Percentiles rank a stretch among this genome's conserved stretches.
These are phyloP conservation scores for Aspidiotus destructor DNA, from an alignment of 2,888 invertebrate genomes.

Conservation along the genomic window DNA sequence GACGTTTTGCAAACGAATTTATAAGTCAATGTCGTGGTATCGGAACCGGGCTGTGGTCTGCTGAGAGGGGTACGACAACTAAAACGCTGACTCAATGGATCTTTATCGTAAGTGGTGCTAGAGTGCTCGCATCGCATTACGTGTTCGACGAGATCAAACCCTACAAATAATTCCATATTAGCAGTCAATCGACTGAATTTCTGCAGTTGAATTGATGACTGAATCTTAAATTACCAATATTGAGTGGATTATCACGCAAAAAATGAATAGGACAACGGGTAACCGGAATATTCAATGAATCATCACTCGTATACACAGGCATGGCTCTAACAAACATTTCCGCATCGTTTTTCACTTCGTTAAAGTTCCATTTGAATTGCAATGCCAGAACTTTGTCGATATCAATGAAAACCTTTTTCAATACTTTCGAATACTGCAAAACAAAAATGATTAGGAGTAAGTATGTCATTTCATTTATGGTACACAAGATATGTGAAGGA, in stretches of 20 bases:
- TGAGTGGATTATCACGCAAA: conserved; percentile 28
- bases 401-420: conserved; percentile 35
- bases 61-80: conserved; percentile 32
- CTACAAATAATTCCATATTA: conserved; percentile 3
- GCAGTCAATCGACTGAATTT: not conserved
- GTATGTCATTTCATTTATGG: no score
- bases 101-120: conserved; percentile 31
- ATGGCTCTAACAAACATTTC: conserved; percentile 33
- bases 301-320: conserved; percentile 34
- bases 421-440: conserved; percentile 31
- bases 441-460: not conserved
- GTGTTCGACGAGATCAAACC: conserved; percentile 31
- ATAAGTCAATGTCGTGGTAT: conserved; percentile 42
- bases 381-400: conserved; percentile 34
- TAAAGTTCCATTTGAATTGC: conserved; percentile 33
- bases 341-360: conserved; percentile 5
- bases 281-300: conserved; percentile 34
- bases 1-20: conserved; percentile 68
- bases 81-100: conserved; percentile 26
- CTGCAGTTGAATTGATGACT: not conserved
- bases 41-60: conserved; percentile 31
- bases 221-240: conserved; percentile 23
- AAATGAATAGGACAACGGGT: conserved; percentile 34
- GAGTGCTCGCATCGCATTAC: conserved; percentile 34
- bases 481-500: no score